A percentile compares a stretch with the other conserved stretches of the same genome.
These are phyloP conservation scores for Lycaon pictus DNA, from an alignment of 2,113 vertebrate genomes.

Conservation along the genomic window DNA sequence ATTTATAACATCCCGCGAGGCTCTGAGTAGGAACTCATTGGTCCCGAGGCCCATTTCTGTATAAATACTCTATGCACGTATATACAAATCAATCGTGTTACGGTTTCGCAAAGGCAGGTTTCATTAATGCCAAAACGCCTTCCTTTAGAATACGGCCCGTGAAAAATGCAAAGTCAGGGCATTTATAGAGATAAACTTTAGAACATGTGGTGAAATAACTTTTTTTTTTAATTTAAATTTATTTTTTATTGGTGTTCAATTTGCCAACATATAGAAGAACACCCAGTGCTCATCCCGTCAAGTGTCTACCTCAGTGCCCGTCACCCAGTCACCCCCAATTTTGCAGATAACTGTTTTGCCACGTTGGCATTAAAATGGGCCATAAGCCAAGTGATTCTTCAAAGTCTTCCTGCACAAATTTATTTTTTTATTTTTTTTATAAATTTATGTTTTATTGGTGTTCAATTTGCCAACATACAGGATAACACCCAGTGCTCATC, in stretches of 20 bases:
- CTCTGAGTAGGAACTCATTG: neutral
- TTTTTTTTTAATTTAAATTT: too few species aligned
- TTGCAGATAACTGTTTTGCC: neutral
- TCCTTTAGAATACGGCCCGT: neutral
- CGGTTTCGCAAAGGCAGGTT: conserved; percentile 22
- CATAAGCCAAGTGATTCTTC: neutral
- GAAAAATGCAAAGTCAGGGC: neutral
- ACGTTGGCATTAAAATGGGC: neutral
- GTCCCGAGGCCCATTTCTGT: neutral
- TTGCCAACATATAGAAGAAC: too few species aligned
- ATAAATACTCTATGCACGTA: neutral
- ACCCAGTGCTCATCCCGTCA: too few species aligned
- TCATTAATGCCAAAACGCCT: neutral
- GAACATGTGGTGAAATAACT: neutral
- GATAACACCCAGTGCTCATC: too few species aligned
- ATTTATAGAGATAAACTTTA: conserved; percentile 46
- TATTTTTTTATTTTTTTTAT: too few species aligned
- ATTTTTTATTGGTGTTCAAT: too few species aligned
- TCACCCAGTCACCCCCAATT: neutral
- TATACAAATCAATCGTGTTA: neutral
- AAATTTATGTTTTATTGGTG: too few species aligned
- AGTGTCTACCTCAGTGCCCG: too few species aligned
- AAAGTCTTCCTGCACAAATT: neutral
- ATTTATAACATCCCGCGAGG: neutral
- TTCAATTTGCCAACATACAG: too few species aligned